Evolutionary conservation across 2,797 vertebrate species (phyloP), one percentile per base, ranked within the genome.

Genomic region (Masticophis lateralis): DNA sequence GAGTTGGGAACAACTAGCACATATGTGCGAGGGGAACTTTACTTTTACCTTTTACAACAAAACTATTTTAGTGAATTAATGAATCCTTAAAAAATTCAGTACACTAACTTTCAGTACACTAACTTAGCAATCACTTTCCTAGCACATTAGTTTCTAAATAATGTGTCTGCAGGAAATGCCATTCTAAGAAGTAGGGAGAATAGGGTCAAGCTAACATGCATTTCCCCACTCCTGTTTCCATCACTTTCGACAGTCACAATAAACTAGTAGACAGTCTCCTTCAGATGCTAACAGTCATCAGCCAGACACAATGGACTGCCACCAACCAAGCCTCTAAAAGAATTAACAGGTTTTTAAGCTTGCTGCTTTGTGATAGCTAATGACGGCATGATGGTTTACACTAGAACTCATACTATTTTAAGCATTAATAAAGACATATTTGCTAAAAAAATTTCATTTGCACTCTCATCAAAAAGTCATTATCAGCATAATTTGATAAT

Each of bases 301-400:
- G 5, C 25, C 89, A 87, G 6, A 87, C 92, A 89, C 5, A 20
- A 56, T 53, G 89, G 91, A 57, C 0, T 55, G 3, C 92, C 91
- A 87, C 0, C 2, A 61, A 88, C 16, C 4, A 92, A 93, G 8
- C 88, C 1, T 43, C 59, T 90, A 27, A 92, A 92, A 63, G 5
- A 0, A 4, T 94, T 87, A 66, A 69, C 18, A 92, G 25, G 69
- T 83, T 51, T 79, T 51, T 69, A 94, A 25, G 3, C 5, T 2
- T 86, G 51, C 13, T 55, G 92, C 92, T 93, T 94, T 94, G 95
- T 88, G 69, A 94, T n/a, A 22, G 89, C 63, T 55, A 1, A 86
- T 27, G 28, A 86, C 2, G 0, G 86, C 13, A 93, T 2, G 90
- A 13, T 94, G 32, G 4, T 93, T 43, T 79, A 43, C 8, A 9